Conservation (phyloP, 2,113 vertebrate genomes). For the Tapirus terrestris region DNA sequence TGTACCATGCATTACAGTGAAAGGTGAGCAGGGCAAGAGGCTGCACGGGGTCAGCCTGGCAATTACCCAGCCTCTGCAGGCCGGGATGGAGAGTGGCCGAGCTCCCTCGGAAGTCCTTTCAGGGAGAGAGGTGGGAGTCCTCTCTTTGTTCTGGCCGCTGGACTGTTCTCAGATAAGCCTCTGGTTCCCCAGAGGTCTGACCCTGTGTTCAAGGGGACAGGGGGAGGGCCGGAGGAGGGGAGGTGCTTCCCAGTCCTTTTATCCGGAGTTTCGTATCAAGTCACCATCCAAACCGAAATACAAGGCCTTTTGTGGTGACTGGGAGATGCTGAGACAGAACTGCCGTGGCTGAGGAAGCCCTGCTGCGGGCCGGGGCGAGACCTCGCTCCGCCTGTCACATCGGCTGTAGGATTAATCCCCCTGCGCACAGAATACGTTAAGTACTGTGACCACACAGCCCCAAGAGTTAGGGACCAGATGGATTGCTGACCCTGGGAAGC, state of each 20-base stretch:
- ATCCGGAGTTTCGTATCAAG: background rate
- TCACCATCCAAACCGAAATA: background rate
- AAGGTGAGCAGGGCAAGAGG: constrained; percentile 76
- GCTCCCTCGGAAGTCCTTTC: constrained; percentile 14
- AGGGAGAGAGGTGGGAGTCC: background rate
- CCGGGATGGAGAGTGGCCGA: background rate
- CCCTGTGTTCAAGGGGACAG: constrained; percentile 2
- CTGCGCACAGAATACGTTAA: fast-evolving
- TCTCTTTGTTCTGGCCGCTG: background rate
- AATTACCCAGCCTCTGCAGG: constrained; percentile 1
- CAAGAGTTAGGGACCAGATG: background rate
- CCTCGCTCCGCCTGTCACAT: background rate
- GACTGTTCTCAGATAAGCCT: background rate
- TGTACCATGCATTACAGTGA: constrained; percentile 33
- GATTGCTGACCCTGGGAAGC: background rate
- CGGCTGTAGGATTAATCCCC: background rate
- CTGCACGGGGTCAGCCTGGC: background rate
- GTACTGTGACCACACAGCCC: background rate
- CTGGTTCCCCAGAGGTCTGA: constrained; percentile 31
- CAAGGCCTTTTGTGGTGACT: background rate
- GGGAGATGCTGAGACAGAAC: background rate
- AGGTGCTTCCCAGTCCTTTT: background rate
- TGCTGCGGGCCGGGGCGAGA: fast-evolving
- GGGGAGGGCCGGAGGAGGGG: background rate
- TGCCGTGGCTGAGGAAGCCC: background rate